Evolutionary conservation across 2,888 invertebrate species (phyloP), one percentile per base, ranked within the genome.

Genomic region (Lordiphosa andalusiaca): DNA sequence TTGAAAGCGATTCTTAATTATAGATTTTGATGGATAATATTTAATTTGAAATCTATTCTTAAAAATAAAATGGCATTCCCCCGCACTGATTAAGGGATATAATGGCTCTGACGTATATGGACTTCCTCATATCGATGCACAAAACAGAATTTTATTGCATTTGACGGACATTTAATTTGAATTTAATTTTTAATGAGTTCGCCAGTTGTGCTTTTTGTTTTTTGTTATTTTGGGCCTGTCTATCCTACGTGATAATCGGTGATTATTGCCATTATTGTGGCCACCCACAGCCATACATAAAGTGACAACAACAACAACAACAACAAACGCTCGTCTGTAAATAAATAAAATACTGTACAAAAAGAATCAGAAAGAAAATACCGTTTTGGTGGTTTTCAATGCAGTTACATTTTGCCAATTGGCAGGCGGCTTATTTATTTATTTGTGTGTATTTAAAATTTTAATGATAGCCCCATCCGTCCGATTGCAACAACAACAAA

Each of bases 141-240:
- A 44, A 9, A 13, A 39, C 39, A 39, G 39, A 61, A 56, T 81
- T 81, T 81, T 81, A 77, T 77, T 75, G 71, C 68, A 81, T 70
- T 81, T 75, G 77, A 77, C 70, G 71, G 77, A 63, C 74, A 75
- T 77, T 81, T 81, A 67, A 75, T 75, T 75, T 81, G 73, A 78
- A 75, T 75, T 81, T 81, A 73, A 81, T 81, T 75, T 81, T 75
- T 73, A 75, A 74, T 81, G 74, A 81, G 73, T 23, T 37, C 53
- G 53, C 41, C 40, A 33, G 19, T 37, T 47, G 21, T 25, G 19
- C 33, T 39, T n/a, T 37, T 33, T 48, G 25, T 13, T 52, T 37
- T 50, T 50, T 55, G 30, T 30, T 30, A 30, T 30, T 67, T 58
- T 63, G 71, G 67, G 44, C 41, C 56, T 63, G 72, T 63, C 23